Evolutionary conservation across 2,797 vertebrate species (phyloP).

Genomic region (Enteromius viviparus): DNA sequence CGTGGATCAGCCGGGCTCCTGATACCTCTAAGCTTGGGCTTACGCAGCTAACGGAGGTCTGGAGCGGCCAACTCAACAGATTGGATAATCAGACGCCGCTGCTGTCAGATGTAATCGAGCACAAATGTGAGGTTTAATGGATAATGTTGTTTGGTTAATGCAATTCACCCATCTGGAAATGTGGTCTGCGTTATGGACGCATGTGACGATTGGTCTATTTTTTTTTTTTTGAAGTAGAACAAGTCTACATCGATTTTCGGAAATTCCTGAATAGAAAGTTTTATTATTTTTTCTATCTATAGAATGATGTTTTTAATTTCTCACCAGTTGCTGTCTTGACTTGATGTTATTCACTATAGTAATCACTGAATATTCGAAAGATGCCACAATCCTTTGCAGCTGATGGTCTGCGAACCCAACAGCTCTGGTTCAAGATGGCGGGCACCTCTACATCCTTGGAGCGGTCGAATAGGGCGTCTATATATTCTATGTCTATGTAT

Average conservation of each 20-base stretch:
- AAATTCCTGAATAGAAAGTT: neutral
- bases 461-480: too few species aligned
- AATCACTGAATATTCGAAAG: too few species aligned
- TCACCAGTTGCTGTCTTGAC: too few species aligned
- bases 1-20: conserved; percentile 21
- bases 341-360: too few species aligned
- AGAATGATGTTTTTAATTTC: too few species aligned
- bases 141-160: conserved; percentile 38
- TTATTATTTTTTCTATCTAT: neutral
- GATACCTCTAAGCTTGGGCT: conserved; percentile 31
- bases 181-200: neutral
- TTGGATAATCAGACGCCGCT: conserved; percentile 31
- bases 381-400: too few species aligned
- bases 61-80: conserved; percentile 38
- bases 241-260: neutral
- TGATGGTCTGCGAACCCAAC: too few species aligned
- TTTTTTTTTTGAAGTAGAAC: neutral
- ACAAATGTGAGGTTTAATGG: conserved; percentile 41
- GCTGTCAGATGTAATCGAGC: conserved; percentile 41
- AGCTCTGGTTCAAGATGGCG: too few species aligned
- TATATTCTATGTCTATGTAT: too few species aligned
- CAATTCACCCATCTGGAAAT: conserved; percentile 30
- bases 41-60: conserved; percentile 3
- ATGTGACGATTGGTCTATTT: neutral
- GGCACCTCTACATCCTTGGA: too few species aligned